Conservation (phyloP, 2,797 vertebrate genomes). For the Peromyscus nudipes region DNA sequence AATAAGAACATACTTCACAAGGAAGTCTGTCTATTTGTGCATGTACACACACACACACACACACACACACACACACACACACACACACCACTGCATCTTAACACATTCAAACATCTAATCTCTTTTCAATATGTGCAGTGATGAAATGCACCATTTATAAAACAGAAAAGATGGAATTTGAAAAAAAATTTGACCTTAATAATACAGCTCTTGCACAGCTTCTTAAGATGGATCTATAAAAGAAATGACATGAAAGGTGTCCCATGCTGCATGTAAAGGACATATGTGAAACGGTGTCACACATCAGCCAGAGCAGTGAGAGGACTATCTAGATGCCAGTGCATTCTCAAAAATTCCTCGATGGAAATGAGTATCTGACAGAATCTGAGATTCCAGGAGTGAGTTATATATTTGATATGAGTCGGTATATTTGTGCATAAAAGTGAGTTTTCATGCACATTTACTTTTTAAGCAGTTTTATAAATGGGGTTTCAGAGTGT, state of each 20-base stretch:
- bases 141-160: constrained; percentile 12
- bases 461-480: constrained; percentile 34
- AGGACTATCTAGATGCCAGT: not conserved
- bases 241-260: constrained; percentile 32
- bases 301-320: not conserved
- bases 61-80: not conserved
- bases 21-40: not conserved
- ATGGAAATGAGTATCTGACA: not conserved
- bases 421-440: not conserved
- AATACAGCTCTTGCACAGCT: not conserved
- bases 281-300: constrained; percentile 53
- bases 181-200: constrained; percentile 30
- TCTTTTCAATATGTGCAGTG: constrained; percentile 5
- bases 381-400: not conserved
- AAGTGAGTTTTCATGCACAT: not conserved
- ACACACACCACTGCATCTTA: not conserved
- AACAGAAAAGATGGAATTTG: constrained; percentile 28
- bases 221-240: not conserved
- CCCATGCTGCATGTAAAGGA: not conserved
- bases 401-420: not conserved
- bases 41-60: not conserved
- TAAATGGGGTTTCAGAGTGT: not conserved
- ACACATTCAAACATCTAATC: constrained; percentile 52
- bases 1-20: constrained; percentile 46
- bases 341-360: not conserved